These are phyloP conservation scores for Habroteleia sp. DNA, from an alignment of 2,888 invertebrate genomes.

Conservation along the genomic window DNA sequence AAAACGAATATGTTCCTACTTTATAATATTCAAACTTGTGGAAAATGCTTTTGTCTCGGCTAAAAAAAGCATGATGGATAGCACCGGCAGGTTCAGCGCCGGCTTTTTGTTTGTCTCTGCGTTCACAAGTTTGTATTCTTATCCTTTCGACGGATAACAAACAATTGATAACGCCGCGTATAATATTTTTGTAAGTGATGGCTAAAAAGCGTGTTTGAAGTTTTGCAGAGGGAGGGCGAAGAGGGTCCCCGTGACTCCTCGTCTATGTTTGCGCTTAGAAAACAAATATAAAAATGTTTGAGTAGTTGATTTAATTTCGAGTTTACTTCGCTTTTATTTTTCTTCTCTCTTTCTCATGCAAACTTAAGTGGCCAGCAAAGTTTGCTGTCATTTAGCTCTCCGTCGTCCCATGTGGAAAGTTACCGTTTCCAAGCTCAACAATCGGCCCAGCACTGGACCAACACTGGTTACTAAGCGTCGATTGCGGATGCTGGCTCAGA, in stretches of 20 bases:
- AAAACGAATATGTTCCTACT: no score
- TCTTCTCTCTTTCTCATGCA: no score
- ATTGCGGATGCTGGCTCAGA: no score
- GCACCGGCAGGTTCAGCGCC: conserved; percentile 17
- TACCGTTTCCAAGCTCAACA: no score
- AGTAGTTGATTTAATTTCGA: conserved; percentile 28
- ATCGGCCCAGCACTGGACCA: no score
- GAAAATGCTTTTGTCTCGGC: conserved; percentile 23
- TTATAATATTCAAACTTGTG: conserved; percentile 29
- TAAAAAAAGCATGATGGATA: conserved; percentile 35
- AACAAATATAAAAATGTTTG: conserved; percentile 25
- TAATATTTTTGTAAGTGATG: conserved; percentile 38
- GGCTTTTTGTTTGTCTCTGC: conserved; percentile 25
- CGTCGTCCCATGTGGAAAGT: no score
- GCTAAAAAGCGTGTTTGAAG: conserved; percentile 9
- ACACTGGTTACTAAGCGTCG: no score
- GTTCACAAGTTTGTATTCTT: conserved; percentile 25
- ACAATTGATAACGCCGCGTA: conserved; percentile 33
- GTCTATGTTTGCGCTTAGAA: conserved; percentile 2
- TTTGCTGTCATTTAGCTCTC: no score
- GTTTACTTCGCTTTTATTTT: conserved; percentile 6
- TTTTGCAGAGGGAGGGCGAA: neutral
- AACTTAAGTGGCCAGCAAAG: no score
- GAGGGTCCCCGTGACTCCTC: conserved; percentile 7
- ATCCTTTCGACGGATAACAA: conserved; percentile 34